These are phyloP conservation scores for Remorina albescens DNA, from an alignment of 2,797 vertebrate genomes.

Conservation along the genomic window DNA sequence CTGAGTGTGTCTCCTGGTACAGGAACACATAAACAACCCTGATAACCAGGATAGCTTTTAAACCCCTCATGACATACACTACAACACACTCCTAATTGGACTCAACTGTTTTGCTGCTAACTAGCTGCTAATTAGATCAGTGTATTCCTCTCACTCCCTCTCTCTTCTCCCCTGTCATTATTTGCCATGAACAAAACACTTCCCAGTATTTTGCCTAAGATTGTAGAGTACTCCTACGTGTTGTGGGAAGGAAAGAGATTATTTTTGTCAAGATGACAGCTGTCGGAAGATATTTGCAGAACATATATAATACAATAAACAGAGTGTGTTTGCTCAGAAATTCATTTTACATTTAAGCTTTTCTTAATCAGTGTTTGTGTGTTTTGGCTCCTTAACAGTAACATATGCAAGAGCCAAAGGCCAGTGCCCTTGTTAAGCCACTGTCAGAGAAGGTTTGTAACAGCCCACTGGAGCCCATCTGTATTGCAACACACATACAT, in stretches of 20 bases:
- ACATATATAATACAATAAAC: neutral
- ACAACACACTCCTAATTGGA: slow-evolving; percentile 75
- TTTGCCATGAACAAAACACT: slow-evolving; percentile 63
- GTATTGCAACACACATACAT: slow-evolving; percentile 55
- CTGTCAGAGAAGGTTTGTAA: slow-evolving; percentile 83
- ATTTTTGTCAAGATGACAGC: slow-evolving; percentile 16
- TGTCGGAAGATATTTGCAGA: slow-evolving; percentile 4
- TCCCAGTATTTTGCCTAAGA: slow-evolving; percentile 42
- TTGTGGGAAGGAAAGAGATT: neutral
- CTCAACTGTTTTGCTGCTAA: slow-evolving; percentile 79
- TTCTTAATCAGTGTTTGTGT: slow-evolving; percentile 56
- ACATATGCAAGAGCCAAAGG: slow-evolving; percentile 81
- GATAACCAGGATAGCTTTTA: slow-evolving; percentile 63
- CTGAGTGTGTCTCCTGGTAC: slow-evolving; percentile 42
- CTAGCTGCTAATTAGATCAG: slow-evolving; percentile 83
- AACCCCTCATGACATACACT: slow-evolving; percentile 49
- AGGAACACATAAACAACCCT: slow-evolving; percentile 61
- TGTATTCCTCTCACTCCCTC: slow-evolving; percentile 68
- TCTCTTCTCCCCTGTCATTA: slow-evolving; percentile 61
- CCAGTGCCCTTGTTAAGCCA: slow-evolving; percentile 78
- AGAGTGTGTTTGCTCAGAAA: neutral
- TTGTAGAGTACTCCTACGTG: neutral
- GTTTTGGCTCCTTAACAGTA: slow-evolving; percentile 68
- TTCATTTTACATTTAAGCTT: slow-evolving; percentile 29
- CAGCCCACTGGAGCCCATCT: slow-evolving; percentile 76